These are phyloP conservation scores for Ditylenchus weischeri DNA, from an alignment of 2,888 invertebrate genomes.

Conservation along the genomic window DNA sequence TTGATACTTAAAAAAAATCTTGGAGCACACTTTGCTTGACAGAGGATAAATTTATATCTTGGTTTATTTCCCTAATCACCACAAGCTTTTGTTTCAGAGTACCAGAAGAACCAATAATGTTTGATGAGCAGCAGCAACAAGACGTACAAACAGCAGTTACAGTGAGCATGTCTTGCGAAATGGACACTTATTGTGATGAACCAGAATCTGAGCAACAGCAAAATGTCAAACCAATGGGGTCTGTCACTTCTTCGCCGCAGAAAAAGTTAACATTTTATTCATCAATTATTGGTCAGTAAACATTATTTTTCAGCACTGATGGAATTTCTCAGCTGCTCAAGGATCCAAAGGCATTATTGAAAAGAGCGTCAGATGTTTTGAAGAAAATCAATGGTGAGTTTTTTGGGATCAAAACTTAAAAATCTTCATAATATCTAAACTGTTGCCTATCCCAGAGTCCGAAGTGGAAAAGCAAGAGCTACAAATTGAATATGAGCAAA, in stretches of 20 bases:
- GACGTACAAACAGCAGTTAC: not conserved
- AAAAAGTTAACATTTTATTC: not conserved
- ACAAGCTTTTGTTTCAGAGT: no score
- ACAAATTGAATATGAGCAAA: slow-evolving; percentile 23
- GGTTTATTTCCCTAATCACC: no score
- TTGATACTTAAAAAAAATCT: no score
- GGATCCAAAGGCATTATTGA: slow-evolving; percentile 23
- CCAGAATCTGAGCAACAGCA: slow-evolving; percentile 17
- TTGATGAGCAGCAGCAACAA: not conserved
- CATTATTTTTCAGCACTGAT: slow-evolving; percentile 3
- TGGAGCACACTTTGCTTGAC: no score
- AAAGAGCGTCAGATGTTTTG: slow-evolving; percentile 23
- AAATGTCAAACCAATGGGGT: slow-evolving; percentile 11
- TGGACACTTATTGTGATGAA: slow-evolving; percentile 14
- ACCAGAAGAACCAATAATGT: slow-evolving; percentile 2
- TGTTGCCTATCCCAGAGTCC: not conserved
- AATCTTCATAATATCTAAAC: not conserved
- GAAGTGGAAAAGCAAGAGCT: slow-evolving; percentile 10
- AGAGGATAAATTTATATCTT: no score
- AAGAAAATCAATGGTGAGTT: slow-evolving; percentile 16
- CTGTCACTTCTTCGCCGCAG: not conserved
- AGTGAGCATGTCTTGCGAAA: not conserved
- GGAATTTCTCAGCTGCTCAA: slow-evolving; percentile 16
- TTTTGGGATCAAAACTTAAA: not conserved
- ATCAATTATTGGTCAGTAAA: not conserved